phyloP scores from a whole-genome alignment of 2,113 vertebrate genomes.

The Eira barbara region DNA sequence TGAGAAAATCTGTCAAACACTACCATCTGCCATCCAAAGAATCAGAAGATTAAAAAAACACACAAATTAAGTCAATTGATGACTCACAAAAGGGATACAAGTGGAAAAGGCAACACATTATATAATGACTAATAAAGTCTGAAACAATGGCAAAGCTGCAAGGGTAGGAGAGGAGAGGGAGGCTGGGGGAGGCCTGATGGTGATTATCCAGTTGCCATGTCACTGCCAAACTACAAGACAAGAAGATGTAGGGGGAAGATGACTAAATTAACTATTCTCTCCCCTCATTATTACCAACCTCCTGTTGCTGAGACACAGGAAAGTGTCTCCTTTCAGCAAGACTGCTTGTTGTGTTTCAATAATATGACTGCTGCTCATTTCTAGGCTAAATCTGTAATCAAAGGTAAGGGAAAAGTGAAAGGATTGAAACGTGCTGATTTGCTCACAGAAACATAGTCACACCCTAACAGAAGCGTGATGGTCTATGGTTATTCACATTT shows the following conservation, averaged over 20 bases:
- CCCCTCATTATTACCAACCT: conserved; percentile 39
- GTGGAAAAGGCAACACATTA: conserved; percentile 30
- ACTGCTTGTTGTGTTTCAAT: not conserved
- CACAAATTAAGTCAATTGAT: conserved; percentile 56
- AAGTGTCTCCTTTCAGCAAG: conserved; percentile 26
- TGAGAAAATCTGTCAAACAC: conserved; percentile 55
- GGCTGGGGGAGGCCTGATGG: not conserved
- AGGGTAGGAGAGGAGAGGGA: not conserved
- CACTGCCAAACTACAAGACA: not conserved
- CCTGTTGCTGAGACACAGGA: not conserved
- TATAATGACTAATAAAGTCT: conserved; percentile 32
- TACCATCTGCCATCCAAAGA: not conserved
- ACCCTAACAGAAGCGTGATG: not conserved
- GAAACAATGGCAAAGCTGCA: conserved; percentile 24
- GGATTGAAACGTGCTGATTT: not conserved
- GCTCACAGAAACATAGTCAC: not conserved
- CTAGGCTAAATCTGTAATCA: not conserved
- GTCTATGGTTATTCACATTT: not conserved
- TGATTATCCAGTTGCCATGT: not conserved
- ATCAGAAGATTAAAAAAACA: conserved; percentile 64
- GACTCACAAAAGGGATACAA: conserved; percentile 56
- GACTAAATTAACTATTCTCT: conserved; percentile 5
- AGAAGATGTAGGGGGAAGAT: not conserved
- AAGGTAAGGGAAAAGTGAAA: not conserved
- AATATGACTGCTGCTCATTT: not conserved